Evolutionary conservation across 2,888 invertebrate species (phyloP).

Genomic region (Nasonovia ribisnigri): DNA sequence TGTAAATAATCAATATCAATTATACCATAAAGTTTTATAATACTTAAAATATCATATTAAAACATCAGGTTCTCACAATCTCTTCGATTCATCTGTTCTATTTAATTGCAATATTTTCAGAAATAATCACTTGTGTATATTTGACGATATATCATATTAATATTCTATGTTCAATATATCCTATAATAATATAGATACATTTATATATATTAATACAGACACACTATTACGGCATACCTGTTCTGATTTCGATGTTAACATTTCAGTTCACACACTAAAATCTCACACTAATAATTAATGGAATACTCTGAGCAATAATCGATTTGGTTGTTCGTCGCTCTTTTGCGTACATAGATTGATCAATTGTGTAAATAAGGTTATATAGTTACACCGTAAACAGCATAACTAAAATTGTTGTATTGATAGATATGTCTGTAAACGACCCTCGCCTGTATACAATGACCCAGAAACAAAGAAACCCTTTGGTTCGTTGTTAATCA

Average conservation of each 20-base stretch:
- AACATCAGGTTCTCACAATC: too few relatives aligned
- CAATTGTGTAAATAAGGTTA: not conserved
- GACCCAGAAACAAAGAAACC: not conserved
- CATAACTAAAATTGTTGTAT: slow-evolving; percentile 35
- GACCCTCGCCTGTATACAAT: not conserved
- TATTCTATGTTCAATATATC: not conserved
- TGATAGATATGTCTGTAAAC: not conserved
- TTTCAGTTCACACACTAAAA: not conserved
- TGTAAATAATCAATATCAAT: not conserved
- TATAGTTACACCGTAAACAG: not conserved
- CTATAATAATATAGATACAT: not conserved
- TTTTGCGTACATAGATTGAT: not conserved
- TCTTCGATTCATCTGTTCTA: not conserved
- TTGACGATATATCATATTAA: not conserved
- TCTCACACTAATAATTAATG: not conserved
- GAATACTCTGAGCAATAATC: not conserved
- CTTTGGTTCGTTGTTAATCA: slow-evolving; percentile 18
- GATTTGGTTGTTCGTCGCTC: not conserved
- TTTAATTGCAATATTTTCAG: not conserved
- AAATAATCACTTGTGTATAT: not conserved
- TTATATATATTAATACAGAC: too few relatives aligned
- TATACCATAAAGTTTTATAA: not conserved
- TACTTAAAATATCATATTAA: not conserved
- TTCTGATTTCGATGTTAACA: not conserved
- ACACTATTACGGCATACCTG: not conserved